phyloP scores from a whole-genome alignment of 2,888 invertebrate genomes.

The Dioctria rufipes region DNA sequence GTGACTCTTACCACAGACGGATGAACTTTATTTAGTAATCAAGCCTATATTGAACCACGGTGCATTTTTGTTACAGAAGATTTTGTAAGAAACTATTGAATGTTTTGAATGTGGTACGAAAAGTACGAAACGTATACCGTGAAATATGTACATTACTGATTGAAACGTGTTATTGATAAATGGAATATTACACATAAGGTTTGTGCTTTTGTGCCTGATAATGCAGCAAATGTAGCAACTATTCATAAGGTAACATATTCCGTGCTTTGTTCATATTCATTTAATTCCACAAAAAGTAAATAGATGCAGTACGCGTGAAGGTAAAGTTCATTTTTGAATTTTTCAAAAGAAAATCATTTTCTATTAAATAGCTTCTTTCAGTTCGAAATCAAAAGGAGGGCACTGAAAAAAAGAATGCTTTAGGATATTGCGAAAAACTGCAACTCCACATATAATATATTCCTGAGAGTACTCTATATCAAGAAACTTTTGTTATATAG shows the following conservation, averaged over 20 bases:
- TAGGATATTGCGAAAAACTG: too few species aligned
- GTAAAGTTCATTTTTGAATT: constrained; percentile 40
- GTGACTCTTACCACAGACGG: constrained; percentile 61
- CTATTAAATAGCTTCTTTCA: not conserved
- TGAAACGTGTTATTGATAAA: constrained; percentile 54
- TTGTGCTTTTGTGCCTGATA: constrained; percentile 59
- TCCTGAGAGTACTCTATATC: constrained; percentile 60
- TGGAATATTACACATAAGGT: constrained; percentile 50
- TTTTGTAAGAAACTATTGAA: constrained; percentile 56
- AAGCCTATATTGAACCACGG: constrained; percentile 61
- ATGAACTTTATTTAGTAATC: constrained; percentile 61
- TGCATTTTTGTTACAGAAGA: constrained; percentile 54
- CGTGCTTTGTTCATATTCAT: constrained; percentile 61
- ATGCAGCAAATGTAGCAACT: constrained; percentile 61
- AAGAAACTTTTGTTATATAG: not conserved
- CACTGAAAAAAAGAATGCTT: not conserved
- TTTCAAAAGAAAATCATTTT: constrained; percentile 43
- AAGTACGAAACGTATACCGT: constrained; percentile 60
- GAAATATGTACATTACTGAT: constrained; percentile 55
- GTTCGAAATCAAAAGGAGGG: constrained; percentile 16
- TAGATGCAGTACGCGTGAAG: constrained; percentile 40
- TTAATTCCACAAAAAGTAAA: constrained; percentile 54
- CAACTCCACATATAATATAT: constrained; percentile 57
- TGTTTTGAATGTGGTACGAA: constrained; percentile 55
- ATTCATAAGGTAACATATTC: constrained; percentile 59